Evolutionary conservation across 2,888 invertebrate species (phyloP), one percentile per base, ranked within the genome.

Genomic region (Eubasilissa splendida): DNA sequence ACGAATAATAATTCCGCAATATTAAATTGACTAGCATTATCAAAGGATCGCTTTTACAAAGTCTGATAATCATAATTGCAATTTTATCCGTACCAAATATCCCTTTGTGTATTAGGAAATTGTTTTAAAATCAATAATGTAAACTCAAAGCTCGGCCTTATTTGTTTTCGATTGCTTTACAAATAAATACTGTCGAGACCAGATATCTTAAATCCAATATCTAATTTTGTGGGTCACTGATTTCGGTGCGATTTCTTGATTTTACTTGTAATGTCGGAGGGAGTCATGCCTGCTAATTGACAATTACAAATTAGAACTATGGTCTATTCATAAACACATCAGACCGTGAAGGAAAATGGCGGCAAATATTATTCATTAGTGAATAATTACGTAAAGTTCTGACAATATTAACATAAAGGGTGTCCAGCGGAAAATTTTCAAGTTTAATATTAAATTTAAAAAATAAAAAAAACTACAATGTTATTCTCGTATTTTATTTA

Each of bases 131-230:
- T 54, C 70, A 53, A 54, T 70, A 54, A 31, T 70, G 53, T 70
- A 70, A 31, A 70, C 10, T 70, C 70, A 70, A 53, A 70, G 54
- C 70, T 22, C 54, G 70, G 9, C 31, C 7, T 54, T 54, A 54
- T 70, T 70, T 70, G 53, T 54, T 70, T 70, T 70, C 70, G 31
- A 70, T 70, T 53, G 54, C 54, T 54, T 54, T 54, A 70, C 53
- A 70, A 70, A 70, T 54, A 70, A 54, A 52, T 68, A 54, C 70
- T 31, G 70, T 54, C 70, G 53, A 54, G 10, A 22, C 31, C 70
- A 70, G 70, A 70, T 33, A 68, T 42, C 42, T 42, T 42, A 42
- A 22, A 42, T 42, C 42, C 42, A 42, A 42, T 42, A 42, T 54
- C 53, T 54, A 70, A 70, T 70, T 70, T 70, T 31, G 70, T 54